Evolutionary conservation across 2,113 vertebrate genomes (phyloP).

Genomic region (Dermatemys mawii): DNA sequence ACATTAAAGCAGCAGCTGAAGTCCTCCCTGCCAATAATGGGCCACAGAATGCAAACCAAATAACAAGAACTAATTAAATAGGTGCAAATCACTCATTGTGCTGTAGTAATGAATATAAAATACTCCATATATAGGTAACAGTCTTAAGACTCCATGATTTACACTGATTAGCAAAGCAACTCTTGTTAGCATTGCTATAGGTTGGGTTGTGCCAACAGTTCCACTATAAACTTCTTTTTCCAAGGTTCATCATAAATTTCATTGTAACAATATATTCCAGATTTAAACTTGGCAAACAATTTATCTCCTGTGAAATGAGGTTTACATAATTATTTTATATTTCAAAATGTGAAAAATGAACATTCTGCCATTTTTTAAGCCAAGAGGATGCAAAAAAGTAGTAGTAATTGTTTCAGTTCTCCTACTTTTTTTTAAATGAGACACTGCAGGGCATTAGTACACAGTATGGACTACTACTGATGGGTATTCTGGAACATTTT

Average conservation of each 20-base stretch:
- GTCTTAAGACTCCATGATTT: neutral
- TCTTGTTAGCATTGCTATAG: neutral
- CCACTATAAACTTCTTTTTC: neutral
- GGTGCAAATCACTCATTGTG: neutral
- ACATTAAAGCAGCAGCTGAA: neutral
- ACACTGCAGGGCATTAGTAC: neutral
- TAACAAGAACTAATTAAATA: neutral
- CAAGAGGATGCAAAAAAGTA: neutral
- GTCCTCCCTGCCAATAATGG: neutral
- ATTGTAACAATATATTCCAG: neutral
- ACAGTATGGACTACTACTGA: neutral
- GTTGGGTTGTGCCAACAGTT: constrained; percentile 1
- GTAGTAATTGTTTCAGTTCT: neutral
- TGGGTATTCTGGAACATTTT: neutral
- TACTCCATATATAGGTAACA: neutral
- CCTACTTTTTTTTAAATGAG: neutral
- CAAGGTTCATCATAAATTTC: neutral
- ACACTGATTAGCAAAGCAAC: neutral
- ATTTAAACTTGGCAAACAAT: neutral
- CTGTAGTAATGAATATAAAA: neutral
- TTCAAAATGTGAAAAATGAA: neutral
- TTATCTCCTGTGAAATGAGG: neutral
- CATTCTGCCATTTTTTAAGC: neutral
- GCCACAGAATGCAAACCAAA: neutral
- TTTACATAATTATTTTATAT: neutral